These are phyloP conservation scores for Paedocypris micromegethes DNA, from an alignment of 2,797 vertebrate genomes.

Conservation along the genomic window DNA sequence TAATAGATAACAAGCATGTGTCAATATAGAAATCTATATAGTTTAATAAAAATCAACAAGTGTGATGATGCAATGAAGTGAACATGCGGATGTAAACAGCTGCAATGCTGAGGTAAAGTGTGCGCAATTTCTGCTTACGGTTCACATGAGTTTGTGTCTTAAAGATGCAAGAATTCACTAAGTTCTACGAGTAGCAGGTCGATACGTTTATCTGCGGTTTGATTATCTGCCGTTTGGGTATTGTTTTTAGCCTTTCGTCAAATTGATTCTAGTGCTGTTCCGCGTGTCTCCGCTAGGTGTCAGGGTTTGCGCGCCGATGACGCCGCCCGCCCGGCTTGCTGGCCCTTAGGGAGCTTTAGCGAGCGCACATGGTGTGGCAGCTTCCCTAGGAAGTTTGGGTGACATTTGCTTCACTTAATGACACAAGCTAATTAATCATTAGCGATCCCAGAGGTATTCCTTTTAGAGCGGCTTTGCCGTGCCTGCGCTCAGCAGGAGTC, in stretches of 20 bases:
- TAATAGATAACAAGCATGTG: too few species aligned
- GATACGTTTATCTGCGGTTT: too few species aligned
- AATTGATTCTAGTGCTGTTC: constrained; percentile 45
- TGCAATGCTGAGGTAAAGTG: too few species aligned
- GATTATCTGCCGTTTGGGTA: too few species aligned
- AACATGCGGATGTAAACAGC: too few species aligned
- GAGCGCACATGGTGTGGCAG: constrained; percentile 77
- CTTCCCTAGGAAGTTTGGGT: constrained; percentile 86
- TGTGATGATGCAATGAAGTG: too few species aligned
- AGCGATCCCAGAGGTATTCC: constrained; percentile 91
- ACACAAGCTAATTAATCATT: constrained; percentile 99
- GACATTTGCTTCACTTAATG: constrained; percentile 98
- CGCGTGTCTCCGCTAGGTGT: constrained; percentile 80
- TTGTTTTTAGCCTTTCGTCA: not conserved
- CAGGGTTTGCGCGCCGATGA: constrained; percentile 72
- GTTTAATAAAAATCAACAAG: too few species aligned
- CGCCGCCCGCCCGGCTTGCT: constrained; percentile 32
- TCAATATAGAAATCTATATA: too few species aligned
- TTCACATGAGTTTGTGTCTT: too few species aligned
- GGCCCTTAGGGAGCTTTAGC: constrained; percentile 65
- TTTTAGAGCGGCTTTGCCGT: constrained; percentile 85
- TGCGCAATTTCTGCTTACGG: too few species aligned
- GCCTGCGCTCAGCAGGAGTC: constrained; percentile 83
- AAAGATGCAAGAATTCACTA: too few species aligned
- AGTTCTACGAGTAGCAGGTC: too few species aligned